Evolutionary conservation across 2,888 invertebrate genomes (phyloP).

Genomic region (Sceliomorpha sp.): DNA sequence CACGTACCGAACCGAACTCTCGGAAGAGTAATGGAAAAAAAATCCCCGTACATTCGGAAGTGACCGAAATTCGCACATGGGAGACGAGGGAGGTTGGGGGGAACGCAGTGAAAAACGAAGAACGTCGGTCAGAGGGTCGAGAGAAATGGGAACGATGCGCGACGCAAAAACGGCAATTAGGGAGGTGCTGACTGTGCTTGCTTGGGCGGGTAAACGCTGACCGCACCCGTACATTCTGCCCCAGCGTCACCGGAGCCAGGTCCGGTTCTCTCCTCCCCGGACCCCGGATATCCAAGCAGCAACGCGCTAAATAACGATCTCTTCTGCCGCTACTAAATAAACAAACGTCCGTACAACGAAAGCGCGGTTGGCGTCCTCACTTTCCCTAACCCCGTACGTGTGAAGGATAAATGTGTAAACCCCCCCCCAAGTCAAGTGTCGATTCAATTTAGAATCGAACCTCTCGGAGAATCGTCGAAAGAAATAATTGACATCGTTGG

Average conservation of each 20-base stretch:
- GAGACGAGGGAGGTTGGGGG: not conserved
- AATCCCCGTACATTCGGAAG: slow-evolving; percentile 5
- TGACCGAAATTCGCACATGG: not conserved
- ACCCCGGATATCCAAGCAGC: not conserved
- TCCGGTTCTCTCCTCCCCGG: no score
- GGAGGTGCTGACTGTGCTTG: slow-evolving; percentile 67
- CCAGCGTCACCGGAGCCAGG: not conserved
- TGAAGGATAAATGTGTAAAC: no score
- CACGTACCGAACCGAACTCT: no score
- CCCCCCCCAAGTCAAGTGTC: no score
- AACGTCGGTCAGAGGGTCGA: slow-evolving; percentile 2
- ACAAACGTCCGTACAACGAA: not conserved
- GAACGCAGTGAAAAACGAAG: not conserved
- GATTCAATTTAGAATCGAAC: no score
- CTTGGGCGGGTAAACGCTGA: slow-evolving; percentile 62
- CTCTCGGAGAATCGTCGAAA: no score
- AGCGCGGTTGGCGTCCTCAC: no score
- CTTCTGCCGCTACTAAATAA: not conserved
- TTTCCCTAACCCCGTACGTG: no score
- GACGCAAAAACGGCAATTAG: slow-evolving; percentile 76
- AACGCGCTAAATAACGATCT: slow-evolving; percentile 1
- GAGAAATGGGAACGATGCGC: slow-evolving; percentile 55
- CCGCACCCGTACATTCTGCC: slow-evolving; percentile 7
- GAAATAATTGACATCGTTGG: no score
- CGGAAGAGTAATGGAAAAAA: no score